Percentiles rank a stretch among this genome's conserved stretches.
Conservation (phyloP, 2,113 vertebrate species). For the human (Homo sapiens) region GRCh38 chr6:166755501-166756000, state of each 20-base stretch:
- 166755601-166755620: rapidly evolving
- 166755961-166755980: not conserved
- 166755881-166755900: rapidly evolving
- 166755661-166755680: rapidly evolving
- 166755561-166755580: rapidly evolving
- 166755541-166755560: rapidly evolving
- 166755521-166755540: rapidly evolving
- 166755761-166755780: rapidly evolving
- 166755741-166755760: not conserved
- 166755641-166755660: not conserved
- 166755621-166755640: rapidly evolving
- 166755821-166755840: too few relatives aligned
- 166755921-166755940: not conserved
- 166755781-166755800: not conserved
- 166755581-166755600: rapidly evolving
- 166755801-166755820: not conserved
- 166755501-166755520: too few relatives aligned
- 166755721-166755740: not conserved
- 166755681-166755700: not conserved
- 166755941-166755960: not conserved
- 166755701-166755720: not conserved
- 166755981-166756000: not conserved
- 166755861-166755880: rapidly evolving
- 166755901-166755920: rapidly evolving
- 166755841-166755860: rapidly evolving